Evolutionary conservation across 1,140 invertebrate species (phyloP), one percentile per base, ranked within the genome.

Genomic region (Eupristina koningsbergeri): DNA sequence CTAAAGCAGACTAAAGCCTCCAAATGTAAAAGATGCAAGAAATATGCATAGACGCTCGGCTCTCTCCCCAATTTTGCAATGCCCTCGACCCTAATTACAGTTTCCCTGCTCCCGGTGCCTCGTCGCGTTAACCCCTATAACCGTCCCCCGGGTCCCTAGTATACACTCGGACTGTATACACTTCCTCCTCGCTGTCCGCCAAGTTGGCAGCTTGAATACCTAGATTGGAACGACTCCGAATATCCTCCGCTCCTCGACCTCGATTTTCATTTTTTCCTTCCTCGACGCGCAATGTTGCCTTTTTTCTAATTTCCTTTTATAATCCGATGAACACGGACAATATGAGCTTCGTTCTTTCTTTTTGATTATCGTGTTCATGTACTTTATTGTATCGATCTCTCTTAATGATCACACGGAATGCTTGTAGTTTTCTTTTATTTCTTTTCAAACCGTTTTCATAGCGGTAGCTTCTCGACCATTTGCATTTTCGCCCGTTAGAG

Each of bases 81-180:
- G 58, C 41, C 78, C 63, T 80, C 45, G 61, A 45, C 78, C 78
- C 17, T 80, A 67, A 80, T 80, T 67, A 45, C 39, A 50, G 41
- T 67, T 31, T 34, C 77, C 29, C n/a, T 45, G 76, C 76, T 26
- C 36, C 31, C 41, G 26, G n/a, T n/a, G n/a, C n/a, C 41, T 7
- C 29, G 22, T n/a, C 47, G 39, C 61, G 61, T 34, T 64, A 45
- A 17, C 7, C 39, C 19, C 9, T 29, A 36, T 41, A 79, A 47
- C 17, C 26, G 34, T 63, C 61, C 61, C 53, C 47, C n/a, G 39
- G 0, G 22, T 76, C 36, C 0, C 31, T 76, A 58, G 29, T 29
- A 11, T 76, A 22, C 39, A 26, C 26, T 29, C 19, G 45, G 45
- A 41, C 22, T 13, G 41, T 45, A 45, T 73, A 47, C 39, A n/a